phyloP scores from a whole-genome alignment of 2,888 invertebrate genomes.

The Lithophane ornitopus region DNA sequence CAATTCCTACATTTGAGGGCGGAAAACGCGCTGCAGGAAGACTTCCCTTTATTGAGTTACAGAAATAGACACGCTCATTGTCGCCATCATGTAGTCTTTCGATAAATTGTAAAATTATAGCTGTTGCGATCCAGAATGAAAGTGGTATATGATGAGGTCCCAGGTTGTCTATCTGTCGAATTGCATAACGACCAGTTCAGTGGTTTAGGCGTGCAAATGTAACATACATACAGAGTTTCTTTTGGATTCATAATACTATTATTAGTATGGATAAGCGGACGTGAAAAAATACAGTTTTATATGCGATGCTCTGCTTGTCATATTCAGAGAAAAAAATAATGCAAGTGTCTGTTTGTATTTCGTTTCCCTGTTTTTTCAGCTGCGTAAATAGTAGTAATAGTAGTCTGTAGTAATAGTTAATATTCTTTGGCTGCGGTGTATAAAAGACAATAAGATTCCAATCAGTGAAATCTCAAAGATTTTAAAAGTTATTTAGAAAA shows the following conservation, averaged over 20 bases:
- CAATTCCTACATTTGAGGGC: conserved; percentile 90
- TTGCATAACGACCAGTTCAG: background rate
- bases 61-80: conserved; percentile 80
- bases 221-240: background rate
- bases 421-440: background rate
- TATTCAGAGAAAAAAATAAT: background rate
- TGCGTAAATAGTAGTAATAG: background rate
- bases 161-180: background rate
- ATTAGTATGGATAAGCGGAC: background rate
- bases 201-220: background rate
- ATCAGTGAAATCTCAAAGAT: conserved; percentile 13
- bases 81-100: conserved; percentile 66
- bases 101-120: conserved; percentile 26
- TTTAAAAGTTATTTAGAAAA: conserved; percentile 19
- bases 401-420: background rate
- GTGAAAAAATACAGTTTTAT: background rate
- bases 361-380: background rate
- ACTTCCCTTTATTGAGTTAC: conserved; percentile 88
- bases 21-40: conserved; percentile 88
- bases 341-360: background rate
- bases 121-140: background rate
- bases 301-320: background rate
- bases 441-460: conserved; percentile 1
- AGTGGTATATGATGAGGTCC: background rate
- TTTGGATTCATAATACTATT: background rate